Base-by-base conservation (phyloP, 2,113 vertebrate species). In the Micronisus gabar region DNA sequence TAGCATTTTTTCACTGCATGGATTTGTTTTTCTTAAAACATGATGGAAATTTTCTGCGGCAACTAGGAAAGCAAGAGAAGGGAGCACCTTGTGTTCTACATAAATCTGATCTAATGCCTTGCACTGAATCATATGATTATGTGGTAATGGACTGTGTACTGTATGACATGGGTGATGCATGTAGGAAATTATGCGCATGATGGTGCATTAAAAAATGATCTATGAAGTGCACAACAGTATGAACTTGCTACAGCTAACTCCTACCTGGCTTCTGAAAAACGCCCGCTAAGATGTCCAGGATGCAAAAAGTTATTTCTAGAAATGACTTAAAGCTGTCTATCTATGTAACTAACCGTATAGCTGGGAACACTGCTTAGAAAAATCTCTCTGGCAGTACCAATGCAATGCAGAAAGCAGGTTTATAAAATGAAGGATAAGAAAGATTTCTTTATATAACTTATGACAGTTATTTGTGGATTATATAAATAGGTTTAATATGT, bases 171-270 rank as follows among this genome's bases (percentile, higher is more conserved):
- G 79, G 53, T 50, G 71, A 81, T 78, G 73, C 68, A 74, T 65
- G 78, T 66, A 79, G 94, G 80, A 95, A 95, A 97, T 95, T 80
- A 95, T 34, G 84, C 90, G 91, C 90, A 88, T 67, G 84, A 92
- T 62, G 73, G 83, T 72, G 86, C 76, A 88, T 85, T 65, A 93
- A 88, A 62, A 83, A 63, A 74, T 83, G 72, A 84, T 78, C 47
- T 86, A 38, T 56, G 52, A 91, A 85, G 92, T 83, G 13, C 45
- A 66, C 34, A 92, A 84, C 76, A 95, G 72, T 43, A 67, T 52
- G 91, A 90, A 88, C 76, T 67, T 88, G 71, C 75, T 97, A 88
- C 43, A 72, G 56, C 41, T 98, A 93, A 97, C 92, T 90, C 80
- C 76, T 83, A 67, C 68, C 67, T 78, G 48, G 40, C 62, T 93